Percentiles rank a stretch among this genome's conserved stretches.
These are phyloP conservation scores for Deilephila porcellus DNA, from an alignment of 2,888 invertebrate genomes.

Conservation along the genomic window DNA sequence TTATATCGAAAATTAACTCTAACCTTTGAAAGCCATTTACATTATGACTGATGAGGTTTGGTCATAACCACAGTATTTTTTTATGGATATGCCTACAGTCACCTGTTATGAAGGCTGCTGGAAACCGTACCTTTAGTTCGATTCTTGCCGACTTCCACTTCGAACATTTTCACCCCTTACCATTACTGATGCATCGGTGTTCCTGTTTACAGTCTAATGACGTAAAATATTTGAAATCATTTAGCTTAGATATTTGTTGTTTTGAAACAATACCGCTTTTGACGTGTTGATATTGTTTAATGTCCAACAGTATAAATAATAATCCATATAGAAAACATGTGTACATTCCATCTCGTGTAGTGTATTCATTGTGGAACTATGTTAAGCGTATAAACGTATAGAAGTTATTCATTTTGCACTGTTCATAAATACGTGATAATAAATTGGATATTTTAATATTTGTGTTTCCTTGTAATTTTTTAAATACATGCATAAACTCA, in stretches of 20 bases:
- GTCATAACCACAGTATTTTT: too few relatives aligned
- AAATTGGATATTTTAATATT: not conserved
- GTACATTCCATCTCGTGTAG: conserved; percentile 17
- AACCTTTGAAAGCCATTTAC: too few relatives aligned
- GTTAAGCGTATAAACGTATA: not conserved
- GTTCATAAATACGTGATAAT: conserved; percentile 13
- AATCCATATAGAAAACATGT: not conserved
- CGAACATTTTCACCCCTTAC: too few relatives aligned
- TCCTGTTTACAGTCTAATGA: too few relatives aligned
- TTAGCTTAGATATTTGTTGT: not conserved
- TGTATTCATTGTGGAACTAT: not conserved
- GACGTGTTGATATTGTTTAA: conserved; percentile 7
- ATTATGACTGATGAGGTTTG: too few relatives aligned
- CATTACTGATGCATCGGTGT: too few relatives aligned
- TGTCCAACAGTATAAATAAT: not conserved
- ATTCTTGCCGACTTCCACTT: too few relatives aligned
- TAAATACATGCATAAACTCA: not conserved
- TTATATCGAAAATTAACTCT: too few relatives aligned
- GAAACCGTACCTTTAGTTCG: too few relatives aligned
- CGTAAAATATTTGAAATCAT: too few relatives aligned
- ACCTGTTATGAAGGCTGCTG: too few relatives aligned
- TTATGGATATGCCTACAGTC: too few relatives aligned
- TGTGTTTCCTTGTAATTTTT: not conserved
- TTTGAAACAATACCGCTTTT: not conserved
- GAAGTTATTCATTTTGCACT: conserved; percentile 1